Base-by-base conservation (phyloP, 2,888 invertebrate genomes). In the Zhuqinia jingwanae region DNA sequence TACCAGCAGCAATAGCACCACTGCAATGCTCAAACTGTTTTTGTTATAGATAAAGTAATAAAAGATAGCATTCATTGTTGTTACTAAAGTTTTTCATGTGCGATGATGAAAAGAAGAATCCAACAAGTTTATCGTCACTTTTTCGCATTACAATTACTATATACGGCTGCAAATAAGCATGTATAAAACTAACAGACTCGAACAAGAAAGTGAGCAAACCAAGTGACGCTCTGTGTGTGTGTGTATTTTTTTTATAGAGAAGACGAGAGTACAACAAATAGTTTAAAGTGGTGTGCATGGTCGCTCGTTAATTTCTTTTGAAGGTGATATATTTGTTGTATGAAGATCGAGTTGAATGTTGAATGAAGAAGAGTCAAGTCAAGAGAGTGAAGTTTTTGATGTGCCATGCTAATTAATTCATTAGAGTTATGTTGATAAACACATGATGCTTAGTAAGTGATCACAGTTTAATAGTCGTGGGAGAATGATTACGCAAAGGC, bases 401-500 rank as follows among this genome's bases (percentile, higher is more conserved):
- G 45, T 70, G 25, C 65, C 73, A 75, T 53, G 75, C 75, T 75
- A 53, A 75, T 53, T 75, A 53, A 20, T 25, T 50, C 50, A 25
- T 47, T 50, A 47, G 17, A 45, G 15, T 73, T 47, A 30, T 73
- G 73, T 20, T 25, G 53, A 30, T 20, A 53, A 75, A 56, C 36
- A 30, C 75, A 50, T 56, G 75, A 53, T 56, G 50, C 53, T 27
- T 36, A 5, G 11, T n/a, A 8, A 27, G 11, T 53, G 30, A 75
- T 56, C 53, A 75, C 13, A 50, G 11, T 13, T 2, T 15, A 50
- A 50, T 50, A n/a, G 50, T 50, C n/a, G n/a, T 50, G 50, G 50
- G 50, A 80, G 53, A 76, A 86, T 86, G 86, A 86, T 86, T 47
- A 86, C 81, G 17, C 86, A 86, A 30, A 76, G 81, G 45, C 86